Percentiles rank a stretch among this genome's conserved stretches.
Conservation (phyloP, 1,140 invertebrate genomes). For the Helicorthomorpha holstii region DNA sequence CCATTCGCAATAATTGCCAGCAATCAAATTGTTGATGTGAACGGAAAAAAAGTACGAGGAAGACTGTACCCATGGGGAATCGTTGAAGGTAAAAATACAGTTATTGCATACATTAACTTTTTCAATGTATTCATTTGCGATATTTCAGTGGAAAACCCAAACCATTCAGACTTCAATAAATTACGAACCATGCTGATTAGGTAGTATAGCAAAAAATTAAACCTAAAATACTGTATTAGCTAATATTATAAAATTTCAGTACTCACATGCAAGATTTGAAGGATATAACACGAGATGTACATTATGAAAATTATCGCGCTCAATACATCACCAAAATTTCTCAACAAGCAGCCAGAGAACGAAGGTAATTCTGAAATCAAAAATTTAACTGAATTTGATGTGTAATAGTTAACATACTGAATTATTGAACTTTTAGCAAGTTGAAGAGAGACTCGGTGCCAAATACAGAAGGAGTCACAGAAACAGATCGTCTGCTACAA, state of each 20-base stretch:
- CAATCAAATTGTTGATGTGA: conserved; percentile 80
- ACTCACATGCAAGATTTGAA: conserved; percentile 92
- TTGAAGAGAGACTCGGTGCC: conserved; percentile 62
- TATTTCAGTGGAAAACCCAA: conserved; percentile 77
- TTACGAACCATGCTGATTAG: conserved; percentile 85
- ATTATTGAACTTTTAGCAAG: conserved; percentile 38
- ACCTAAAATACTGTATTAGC: conserved; percentile 3
- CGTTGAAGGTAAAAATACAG: conserved; percentile 53
- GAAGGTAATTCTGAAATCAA: conserved; percentile 18
- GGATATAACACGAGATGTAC: conserved; percentile 84
- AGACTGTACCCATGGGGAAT: conserved; percentile 96
- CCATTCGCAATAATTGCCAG: conserved; percentile 96
- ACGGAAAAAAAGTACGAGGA: conserved; percentile 70
- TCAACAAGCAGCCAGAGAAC: conserved; percentile 58
- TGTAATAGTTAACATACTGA: neutral
- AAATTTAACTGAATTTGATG: conserved; percentile 1
- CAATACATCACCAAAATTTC: conserved; percentile 79
- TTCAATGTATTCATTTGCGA: conserved; percentile 3
- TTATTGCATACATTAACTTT: neutral
- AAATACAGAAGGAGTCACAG: conserved; percentile 54
- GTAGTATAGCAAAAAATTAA: conserved; percentile 13
- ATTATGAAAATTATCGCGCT: conserved; percentile 90
- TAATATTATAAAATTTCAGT: conserved; percentile 30
- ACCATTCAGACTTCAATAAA: conserved; percentile 94
- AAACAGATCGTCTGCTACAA: conserved; percentile 65